A percentile compares a stretch with the other conserved stretches of the same genome.
Conservation (phyloP, 2,888 invertebrate species). For the Pasiphila rectangulata region DNA sequence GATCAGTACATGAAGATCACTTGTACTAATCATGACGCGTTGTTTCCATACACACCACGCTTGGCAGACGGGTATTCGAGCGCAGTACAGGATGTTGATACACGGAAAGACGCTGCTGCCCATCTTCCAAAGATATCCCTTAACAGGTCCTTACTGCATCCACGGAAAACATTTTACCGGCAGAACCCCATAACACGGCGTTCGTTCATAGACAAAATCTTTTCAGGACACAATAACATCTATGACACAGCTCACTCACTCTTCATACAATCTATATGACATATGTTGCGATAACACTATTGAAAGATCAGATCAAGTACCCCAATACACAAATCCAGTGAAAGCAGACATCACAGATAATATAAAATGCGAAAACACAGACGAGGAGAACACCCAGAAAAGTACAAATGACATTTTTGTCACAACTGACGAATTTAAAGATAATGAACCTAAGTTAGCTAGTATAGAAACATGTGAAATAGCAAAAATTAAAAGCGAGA, state of each 20-base stretch:
- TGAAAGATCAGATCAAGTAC: neutral
- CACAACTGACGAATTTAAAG: neutral
- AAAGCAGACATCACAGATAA: constrained; percentile 1
- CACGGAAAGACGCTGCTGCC: too few relatives aligned
- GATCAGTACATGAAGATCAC: too few relatives aligned
- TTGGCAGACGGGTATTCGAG: too few relatives aligned
- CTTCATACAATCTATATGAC: constrained; percentile 2
- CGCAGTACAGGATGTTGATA: too few relatives aligned
- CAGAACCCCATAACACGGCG: too few relatives aligned
- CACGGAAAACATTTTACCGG: too few relatives aligned
- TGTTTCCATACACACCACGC: too few relatives aligned
- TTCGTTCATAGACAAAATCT: too few relatives aligned
- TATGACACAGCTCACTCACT: neutral
- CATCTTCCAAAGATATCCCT: too few relatives aligned
- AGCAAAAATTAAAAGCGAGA: constrained; percentile 9
- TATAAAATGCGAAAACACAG: constrained; percentile 7
- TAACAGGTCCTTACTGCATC: too few relatives aligned
- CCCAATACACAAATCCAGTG: neutral
- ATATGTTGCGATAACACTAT: constrained; percentile 13
- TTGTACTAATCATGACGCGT: too few relatives aligned
- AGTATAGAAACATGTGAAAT: neutral
- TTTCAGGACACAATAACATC: constrained; percentile 5
- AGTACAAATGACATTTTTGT: neutral
- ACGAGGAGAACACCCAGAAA: neutral
- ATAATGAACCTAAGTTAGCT: neutral